A percentile compares a stretch with the other conserved stretches of the same genome.
phyloP scores from a whole-genome alignment of 2,888 invertebrate genomes.

The Listrodromus nycthemerus region DNA sequence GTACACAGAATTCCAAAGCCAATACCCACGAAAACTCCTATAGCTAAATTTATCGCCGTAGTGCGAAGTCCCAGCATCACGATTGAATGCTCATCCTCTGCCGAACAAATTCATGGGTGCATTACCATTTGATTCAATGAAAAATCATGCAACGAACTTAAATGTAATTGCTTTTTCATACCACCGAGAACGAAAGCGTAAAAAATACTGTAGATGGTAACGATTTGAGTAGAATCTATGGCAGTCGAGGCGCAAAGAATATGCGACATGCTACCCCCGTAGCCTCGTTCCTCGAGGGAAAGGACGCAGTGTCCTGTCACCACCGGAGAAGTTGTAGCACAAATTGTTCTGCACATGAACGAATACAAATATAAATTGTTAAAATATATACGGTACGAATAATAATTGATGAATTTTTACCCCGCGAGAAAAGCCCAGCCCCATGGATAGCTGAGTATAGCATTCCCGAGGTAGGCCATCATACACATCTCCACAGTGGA shows the following conservation, averaged over 20 bases:
- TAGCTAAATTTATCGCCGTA: conserved; percentile 83
- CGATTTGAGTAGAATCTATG: conserved; percentile 90
- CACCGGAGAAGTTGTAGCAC: conserved; percentile 66
- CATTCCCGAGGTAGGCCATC: conserved; percentile 45
- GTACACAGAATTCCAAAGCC: conserved; percentile 86
- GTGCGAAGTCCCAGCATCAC: conserved; percentile 46
- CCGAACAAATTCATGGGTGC: neutral
- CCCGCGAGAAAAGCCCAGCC: conserved; percentile 64
- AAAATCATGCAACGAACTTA: neutral
- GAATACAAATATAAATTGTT: neutral
- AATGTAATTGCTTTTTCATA: conserved; percentile 72
- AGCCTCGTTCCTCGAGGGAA: conserved; percentile 84
- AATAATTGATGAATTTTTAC: conserved; percentile 29
- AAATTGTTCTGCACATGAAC: conserved; percentile 40
- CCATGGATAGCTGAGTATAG: conserved; percentile 61
- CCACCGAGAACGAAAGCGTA: conserved; percentile 88
- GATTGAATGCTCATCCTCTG: conserved; percentile 49
- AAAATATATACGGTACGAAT: neutral
- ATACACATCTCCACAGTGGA: conserved; percentile 61
- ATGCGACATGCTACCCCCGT: conserved; percentile 89
- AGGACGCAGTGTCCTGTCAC: conserved; percentile 64
- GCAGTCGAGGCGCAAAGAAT: conserved; percentile 89
- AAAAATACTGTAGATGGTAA: conserved; percentile 89
- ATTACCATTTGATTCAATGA: neutral
- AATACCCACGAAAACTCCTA: conserved; percentile 87